Evolutionary conservation across 1,140 invertebrate species (phyloP), one percentile per base, ranked within the genome.

Genomic region (Goniozus legneri): DNA sequence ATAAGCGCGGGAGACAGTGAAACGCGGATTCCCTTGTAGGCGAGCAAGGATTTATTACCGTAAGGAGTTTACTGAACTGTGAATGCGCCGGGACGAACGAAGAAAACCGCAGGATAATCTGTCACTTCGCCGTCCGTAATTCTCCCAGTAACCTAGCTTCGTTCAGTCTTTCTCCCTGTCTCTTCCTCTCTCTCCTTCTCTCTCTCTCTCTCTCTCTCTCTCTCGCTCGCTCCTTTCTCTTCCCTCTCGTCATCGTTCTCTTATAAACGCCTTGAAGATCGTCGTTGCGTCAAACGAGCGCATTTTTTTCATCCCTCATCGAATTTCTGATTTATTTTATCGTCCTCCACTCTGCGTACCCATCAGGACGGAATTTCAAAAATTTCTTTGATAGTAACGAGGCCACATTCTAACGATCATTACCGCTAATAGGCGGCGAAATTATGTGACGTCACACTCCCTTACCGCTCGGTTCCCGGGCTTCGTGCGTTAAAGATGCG

Each of bases 81-180:
- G 50, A 62, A 58, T 60, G 50, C 59, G 55, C 44, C 47, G 53
- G 44, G 54, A 62, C 54, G 59, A 62, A 49, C 56, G 54, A 54
- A 63, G 59, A 63, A 63, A 62, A 62, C 54, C 59, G 50, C 61
- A 59, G 56, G 57, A 62, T 54, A 54, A 54, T 62, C 50, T 53
- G 56, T 58, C 60, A 56, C n/a, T 58, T 61, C 50, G 60, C 50
- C 55, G 60, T 53, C 50, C 42, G 56, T 62, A 60, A 62, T 58
- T 56, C 60, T 57, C 24, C 24, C 24, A 4, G 24, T 27, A 27
- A 4, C 24, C 24, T 10, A 27, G 24, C 19, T 20, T 20, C 12
- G 12, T 15, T 15, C 55, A 33, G 18, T 24, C 36, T 44, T 40
- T 44, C 42, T 34, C 16, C 30, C 40, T 15, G 3, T 8, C 20